Percentiles rank a stretch among this genome's conserved stretches.
These are phyloP conservation scores for Drosophila mojavensis DNA, from an alignment of 1,140 invertebrate species.

Conservation along the genomic window DNA sequence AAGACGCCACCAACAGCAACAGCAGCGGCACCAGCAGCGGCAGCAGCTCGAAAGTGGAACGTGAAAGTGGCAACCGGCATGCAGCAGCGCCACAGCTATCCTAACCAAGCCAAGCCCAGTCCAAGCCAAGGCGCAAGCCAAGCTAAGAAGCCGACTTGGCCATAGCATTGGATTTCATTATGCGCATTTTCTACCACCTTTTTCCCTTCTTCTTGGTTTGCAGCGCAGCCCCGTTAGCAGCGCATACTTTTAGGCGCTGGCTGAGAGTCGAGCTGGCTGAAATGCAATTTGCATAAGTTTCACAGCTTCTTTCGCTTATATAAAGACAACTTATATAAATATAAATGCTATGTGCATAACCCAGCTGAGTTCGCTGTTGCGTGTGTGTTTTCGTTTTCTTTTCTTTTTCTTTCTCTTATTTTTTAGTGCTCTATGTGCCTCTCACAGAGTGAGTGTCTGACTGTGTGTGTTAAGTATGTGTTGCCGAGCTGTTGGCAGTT, in stretches of 20 bases:
- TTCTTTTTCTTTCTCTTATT: neutral
- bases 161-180: slow-evolving; percentile 79
- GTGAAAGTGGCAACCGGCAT: slow-evolving; percentile 62
- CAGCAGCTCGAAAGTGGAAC: slow-evolving; percentile 58
- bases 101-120: slow-evolving; percentile 9
- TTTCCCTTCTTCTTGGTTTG: slow-evolving; percentile 24
- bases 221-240: slow-evolving; percentile 68
- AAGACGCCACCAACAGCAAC: slow-evolving; percentile 21
- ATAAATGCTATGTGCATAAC: slow-evolving; percentile 80
- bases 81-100: slow-evolving; percentile 26
- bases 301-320: slow-evolving; percentile 80
- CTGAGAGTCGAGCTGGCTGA: slow-evolving; percentile 66
- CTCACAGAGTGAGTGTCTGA: neutral
- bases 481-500: slow-evolving; percentile 77
- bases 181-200: slow-evolving; percentile 77
- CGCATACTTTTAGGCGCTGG: slow-evolving; percentile 74
- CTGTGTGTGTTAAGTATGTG: slow-evolving; percentile 69
- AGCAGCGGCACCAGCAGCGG: slow-evolving; percentile 37
- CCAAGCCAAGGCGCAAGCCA: slow-evolving; percentile 36
- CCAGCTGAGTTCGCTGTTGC: slow-evolving; percentile 50
- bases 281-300: slow-evolving; percentile 83
- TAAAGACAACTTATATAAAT: slow-evolving; percentile 77
- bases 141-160: slow-evolving; percentile 68
- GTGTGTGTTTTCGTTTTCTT: neutral
- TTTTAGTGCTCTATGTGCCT: neutral